Conservation (phyloP, 2,888 invertebrate species). For the Selenia dentaria region DNA sequence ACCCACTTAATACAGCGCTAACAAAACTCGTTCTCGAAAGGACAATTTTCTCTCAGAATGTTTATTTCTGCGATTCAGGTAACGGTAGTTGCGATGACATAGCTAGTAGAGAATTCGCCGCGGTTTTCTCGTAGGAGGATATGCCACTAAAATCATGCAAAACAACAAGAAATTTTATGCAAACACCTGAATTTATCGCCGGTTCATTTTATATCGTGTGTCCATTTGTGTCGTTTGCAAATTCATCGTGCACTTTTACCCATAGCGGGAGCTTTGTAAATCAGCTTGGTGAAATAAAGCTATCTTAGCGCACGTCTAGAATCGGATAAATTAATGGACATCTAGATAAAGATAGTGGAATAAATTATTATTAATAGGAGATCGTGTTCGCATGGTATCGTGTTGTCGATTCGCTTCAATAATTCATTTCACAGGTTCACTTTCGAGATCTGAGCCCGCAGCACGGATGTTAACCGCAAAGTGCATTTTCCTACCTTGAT, state of each 20-base stretch:
- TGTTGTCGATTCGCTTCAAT: slow-evolving; percentile 72
- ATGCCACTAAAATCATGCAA: slow-evolving; percentile 42
- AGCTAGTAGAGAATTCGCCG: slow-evolving; percentile 58
- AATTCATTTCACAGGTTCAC: slow-evolving; percentile 79
- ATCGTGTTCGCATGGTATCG: slow-evolving; percentile 64
- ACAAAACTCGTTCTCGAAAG: slow-evolving; percentile 58
- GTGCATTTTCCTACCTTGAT: slow-evolving; percentile 59
- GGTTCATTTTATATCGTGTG: slow-evolving; percentile 5
- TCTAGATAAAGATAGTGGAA: slow-evolving; percentile 34
- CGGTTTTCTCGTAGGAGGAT: slow-evolving; percentile 57
- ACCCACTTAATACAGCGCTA: slow-evolving; percentile 50
- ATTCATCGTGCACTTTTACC: slow-evolving; percentile 23
- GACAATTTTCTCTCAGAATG: slow-evolving; percentile 50
- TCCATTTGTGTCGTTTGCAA: slow-evolving; percentile 19
- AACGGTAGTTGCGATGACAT: slow-evolving; percentile 64
- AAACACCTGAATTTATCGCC: slow-evolving; percentile 20
- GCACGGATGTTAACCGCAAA: slow-evolving; percentile 69
- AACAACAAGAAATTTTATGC: slow-evolving; percentile 26
- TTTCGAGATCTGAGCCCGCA: slow-evolving; percentile 68
- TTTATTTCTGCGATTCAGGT: slow-evolving; percentile 40
- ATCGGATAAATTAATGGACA: slow-evolving; percentile 34
- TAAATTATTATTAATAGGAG: slow-evolving; percentile 49
- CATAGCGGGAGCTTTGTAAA: slow-evolving; percentile 22
- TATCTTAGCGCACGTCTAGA: slow-evolving; percentile 30
- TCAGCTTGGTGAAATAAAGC: slow-evolving; percentile 26